phyloP scores from a whole-genome alignment of 2,888 invertebrate species.

The Arge pagana region DNA sequence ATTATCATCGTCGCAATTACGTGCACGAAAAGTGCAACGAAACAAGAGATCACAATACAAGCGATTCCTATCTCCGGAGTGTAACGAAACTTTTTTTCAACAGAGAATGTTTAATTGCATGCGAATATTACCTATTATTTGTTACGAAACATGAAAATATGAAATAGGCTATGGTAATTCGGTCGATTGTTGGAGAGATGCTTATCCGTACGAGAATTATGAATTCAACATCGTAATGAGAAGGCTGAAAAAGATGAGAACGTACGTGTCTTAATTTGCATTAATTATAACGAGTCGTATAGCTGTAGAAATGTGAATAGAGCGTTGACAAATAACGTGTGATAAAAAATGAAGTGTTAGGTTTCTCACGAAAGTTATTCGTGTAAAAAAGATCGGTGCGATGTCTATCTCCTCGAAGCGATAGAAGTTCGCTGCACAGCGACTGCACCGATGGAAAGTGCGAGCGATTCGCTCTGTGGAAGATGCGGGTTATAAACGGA shows the following conservation, averaged over 20 bases:
- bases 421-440: too few species aligned
- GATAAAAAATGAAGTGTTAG: neutral
- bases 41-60: too few species aligned
- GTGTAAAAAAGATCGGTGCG: constrained; percentile 32
- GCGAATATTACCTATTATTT: too few species aligned
- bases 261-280: constrained; percentile 2
- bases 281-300: constrained; percentile 13
- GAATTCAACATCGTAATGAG: constrained; percentile 12
- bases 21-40: too few species aligned
- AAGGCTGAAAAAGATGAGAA: constrained; percentile 5
- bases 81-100: too few species aligned
- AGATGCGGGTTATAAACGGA: too few species aligned
- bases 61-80: too few species aligned
- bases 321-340: constrained; percentile 16
- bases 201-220: constrained; percentile 16
- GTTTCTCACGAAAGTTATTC: neutral
- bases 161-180: constrained; percentile 20
- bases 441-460: too few species aligned
- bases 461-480: too few species aligned
- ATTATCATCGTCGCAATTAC: too few species aligned
- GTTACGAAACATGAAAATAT: constrained; percentile 16
- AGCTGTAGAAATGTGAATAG: neutral
- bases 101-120: too few species aligned
- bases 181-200: constrained; percentile 16
- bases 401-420: too few species aligned